Base-by-base conservation (phyloP, 1,140 invertebrate genomes). In the Venturia canescens region DNA sequence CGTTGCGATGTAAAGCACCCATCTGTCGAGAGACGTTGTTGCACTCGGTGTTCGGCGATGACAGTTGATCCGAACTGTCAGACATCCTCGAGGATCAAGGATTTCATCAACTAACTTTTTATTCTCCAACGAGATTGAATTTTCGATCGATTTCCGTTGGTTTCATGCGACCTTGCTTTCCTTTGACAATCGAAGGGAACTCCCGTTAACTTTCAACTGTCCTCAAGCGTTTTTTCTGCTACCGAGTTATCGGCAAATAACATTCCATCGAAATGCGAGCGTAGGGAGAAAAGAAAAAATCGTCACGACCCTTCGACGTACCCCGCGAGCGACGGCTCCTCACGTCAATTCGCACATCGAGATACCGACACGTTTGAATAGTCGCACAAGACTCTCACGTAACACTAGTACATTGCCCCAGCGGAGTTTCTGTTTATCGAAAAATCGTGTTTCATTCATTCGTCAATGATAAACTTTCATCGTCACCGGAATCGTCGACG, bases 11-110 rank as follows among this genome's bases (percentile, higher is more conserved):
- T 79, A 84, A 74, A 69, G 82, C 84, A 34, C 90, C 88, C 53
- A 87, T 88, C 63, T 89, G 87, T 78, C 86, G 48, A 21, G 23
- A 11, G 0, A 50, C 34, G 50, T 75, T 90, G 83, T 88, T 90
- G 83, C 89, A 90, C n/a, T 90, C 89, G 86, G 84, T 88, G 83
- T 82, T 89, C 53, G 88, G 86, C 82, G 89, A 90, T 80, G 88
- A 88, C 83, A 91, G 80, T 81, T 90, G 89, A 75, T 87, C 86
- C 81, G 89, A 89, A 67, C 88, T 85, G 80, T 89, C 88, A 69
- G 89, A 90, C 90, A 91, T 91, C 63, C 86, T 90, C 78, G 83
- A 48, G 16, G 16, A 29, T 74, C 29, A 48, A 67, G 31, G 50
- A 76, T 71, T 34, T 50, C 38, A 80, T 80, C 34, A 82, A 71